Conservation (phyloP, 2,113 vertebrate genomes). For the Epinephelus lanceolatus region DNA sequence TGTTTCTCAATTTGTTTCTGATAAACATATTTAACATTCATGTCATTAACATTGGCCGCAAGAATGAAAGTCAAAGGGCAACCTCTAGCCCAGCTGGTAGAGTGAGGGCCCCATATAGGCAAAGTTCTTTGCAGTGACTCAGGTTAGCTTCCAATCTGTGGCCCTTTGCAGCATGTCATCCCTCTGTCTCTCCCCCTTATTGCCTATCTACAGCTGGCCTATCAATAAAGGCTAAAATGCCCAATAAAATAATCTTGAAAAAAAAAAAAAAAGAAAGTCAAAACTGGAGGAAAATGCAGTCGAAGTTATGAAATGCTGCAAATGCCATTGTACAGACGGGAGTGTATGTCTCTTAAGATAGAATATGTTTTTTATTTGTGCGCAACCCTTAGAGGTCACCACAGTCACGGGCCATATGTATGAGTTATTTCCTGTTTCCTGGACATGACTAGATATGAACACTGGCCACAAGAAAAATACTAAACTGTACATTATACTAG, state of each 20-base stretch:
- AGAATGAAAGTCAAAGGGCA: not conserved
- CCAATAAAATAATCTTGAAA: no score
- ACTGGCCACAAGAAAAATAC: conserved; percentile 14
- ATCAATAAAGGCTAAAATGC: no score
- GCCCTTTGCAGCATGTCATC: no score
- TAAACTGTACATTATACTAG: not conserved
- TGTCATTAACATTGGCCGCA: not conserved
- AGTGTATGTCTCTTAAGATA: not conserved
- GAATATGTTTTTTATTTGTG: conserved; percentile 5
- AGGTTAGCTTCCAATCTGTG: no score
- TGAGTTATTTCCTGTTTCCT: conserved; percentile 36
- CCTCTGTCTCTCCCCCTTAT: no score
- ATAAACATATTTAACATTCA: not conserved
- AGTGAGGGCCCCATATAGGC: no score
- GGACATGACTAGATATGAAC: conserved; percentile 8
- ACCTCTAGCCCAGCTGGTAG: no score
- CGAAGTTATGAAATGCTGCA: not conserved
- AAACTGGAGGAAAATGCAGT: not conserved
- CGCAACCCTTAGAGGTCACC: conserved; percentile 21
- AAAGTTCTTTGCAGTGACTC: no score
- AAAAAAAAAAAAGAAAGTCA: not conserved
- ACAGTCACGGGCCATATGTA: conserved; percentile 29
- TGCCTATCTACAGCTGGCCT: no score
- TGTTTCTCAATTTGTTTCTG: not conserved
- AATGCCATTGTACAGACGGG: not conserved